Evolutionary conservation across 2,888 invertebrate species (phyloP).

Genomic region (Diogma glabrata): DNA sequence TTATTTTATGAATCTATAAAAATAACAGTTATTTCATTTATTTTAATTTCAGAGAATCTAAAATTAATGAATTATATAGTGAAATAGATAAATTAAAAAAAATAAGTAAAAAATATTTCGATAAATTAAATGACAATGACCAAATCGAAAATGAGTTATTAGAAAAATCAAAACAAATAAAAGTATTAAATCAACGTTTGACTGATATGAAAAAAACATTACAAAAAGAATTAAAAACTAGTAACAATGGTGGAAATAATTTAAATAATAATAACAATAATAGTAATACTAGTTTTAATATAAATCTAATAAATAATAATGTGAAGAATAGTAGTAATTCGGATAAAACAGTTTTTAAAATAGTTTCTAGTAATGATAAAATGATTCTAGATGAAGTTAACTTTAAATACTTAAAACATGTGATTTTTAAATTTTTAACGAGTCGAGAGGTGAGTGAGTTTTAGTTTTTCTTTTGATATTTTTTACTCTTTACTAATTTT

Average conservation of each 20-base stretch:
- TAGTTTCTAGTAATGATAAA: constrained; percentile 19
- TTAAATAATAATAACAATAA: neutral
- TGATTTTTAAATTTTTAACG: constrained; percentile 84
- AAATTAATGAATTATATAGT: constrained; percentile 24
- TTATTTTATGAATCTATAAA: neutral
- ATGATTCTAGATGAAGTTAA: constrained; percentile 54
- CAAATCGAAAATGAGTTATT: constrained; percentile 43
- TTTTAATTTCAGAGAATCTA: constrained; percentile 11
- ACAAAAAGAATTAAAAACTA: constrained; percentile 60
- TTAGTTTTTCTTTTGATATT: too few species aligned
- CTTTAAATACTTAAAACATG: constrained; percentile 82
- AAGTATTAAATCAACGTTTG: constrained; percentile 76
- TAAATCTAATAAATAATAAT: constrained; percentile 33
- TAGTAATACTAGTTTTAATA: constrained; percentile 27
- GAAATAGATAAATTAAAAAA: constrained; percentile 23
- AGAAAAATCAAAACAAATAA: constrained; percentile 63
- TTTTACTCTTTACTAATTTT: too few species aligned
- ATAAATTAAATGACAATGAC: constrained; percentile 38
- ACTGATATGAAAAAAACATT: constrained; percentile 85
- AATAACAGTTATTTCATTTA: too few species aligned
- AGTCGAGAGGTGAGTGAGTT: constrained; percentile 57
- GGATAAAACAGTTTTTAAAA: constrained; percentile 10
- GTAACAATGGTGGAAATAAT: constrained; percentile 27
- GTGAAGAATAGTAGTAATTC: constrained; percentile 11
- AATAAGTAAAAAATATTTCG: constrained; percentile 32